Conservation (phyloP, 1,140 invertebrate species). For the Campoletis sonorensis region DNA sequence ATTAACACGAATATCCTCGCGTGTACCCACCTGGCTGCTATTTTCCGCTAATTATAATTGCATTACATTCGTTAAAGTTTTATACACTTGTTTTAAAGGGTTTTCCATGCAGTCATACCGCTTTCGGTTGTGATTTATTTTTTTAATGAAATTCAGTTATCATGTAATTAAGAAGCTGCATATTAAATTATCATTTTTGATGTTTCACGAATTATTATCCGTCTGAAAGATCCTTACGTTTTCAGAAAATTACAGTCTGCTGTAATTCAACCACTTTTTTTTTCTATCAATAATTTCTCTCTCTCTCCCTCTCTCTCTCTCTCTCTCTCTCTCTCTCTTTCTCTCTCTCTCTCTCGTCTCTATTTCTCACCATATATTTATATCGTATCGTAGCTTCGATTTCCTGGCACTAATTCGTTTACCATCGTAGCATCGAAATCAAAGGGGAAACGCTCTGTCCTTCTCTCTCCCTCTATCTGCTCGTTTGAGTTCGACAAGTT, state of each 20-base stretch:
- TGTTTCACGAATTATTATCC: no score
- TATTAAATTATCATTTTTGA: no score
- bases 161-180: no score
- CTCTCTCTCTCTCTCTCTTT: neutral
- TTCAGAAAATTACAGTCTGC: no score
- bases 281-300: no score
- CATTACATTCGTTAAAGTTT: no score
- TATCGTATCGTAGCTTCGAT: conserved; percentile 32
- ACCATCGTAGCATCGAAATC: conserved; percentile 32
- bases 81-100: no score
- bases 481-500: neutral
- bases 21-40: neutral
- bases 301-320: neutral
- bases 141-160: no score
- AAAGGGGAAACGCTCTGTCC: conserved; percentile 37
- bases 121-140: no score
- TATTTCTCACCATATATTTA: neutral
- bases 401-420: conserved; percentile 43
- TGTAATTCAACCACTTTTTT: neutral
- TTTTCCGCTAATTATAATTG: neutral
- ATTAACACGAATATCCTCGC: neutral
- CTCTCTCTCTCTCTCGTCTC: neutral
- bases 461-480: neutral
- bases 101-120: no score
- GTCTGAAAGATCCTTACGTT: no score